Evolutionary conservation across 2,113 vertebrate species (phyloP).

Genomic region (Anser cygnoides): DNA sequence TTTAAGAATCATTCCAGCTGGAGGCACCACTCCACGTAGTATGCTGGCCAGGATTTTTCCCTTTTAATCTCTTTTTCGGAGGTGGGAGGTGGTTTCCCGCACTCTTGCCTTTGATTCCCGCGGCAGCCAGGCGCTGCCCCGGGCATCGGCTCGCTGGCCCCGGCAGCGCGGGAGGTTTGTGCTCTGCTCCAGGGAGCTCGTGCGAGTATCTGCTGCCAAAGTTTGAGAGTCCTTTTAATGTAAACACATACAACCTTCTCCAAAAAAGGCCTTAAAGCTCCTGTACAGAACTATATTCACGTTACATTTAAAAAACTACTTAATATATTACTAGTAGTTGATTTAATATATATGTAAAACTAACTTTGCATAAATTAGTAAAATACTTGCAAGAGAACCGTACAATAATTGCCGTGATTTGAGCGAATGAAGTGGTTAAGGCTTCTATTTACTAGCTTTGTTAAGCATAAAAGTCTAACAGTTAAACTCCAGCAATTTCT

Average conservation of each 20-base stretch:
- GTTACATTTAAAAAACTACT: constrained; percentile 12
- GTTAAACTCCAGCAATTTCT: constrained; percentile 23
- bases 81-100: neutral
- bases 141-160: neutral
- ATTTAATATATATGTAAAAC: constrained; percentile 45
- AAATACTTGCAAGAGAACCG: neutral
- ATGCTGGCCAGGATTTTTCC: neutral
- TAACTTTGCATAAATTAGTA: constrained; percentile 51
- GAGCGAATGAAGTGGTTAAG: neutral
- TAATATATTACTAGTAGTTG: constrained; percentile 14
- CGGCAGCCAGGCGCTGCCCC: neutral
- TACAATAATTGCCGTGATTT: neutral
- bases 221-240: neutral
- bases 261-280: constrained; percentile 32
- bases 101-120: neutral
- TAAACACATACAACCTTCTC: neutral
- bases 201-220: neutral
- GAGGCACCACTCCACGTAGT: neutral
- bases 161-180: rapidly evolving
- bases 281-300: neutral
- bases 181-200: neutral
- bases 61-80: neutral
- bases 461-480: neutral
- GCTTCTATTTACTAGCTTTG: constrained; percentile 7
- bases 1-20: neutral